Conservation (phyloP, 2,888 invertebrate genomes). For the Parascotia fuliginaria region DNA sequence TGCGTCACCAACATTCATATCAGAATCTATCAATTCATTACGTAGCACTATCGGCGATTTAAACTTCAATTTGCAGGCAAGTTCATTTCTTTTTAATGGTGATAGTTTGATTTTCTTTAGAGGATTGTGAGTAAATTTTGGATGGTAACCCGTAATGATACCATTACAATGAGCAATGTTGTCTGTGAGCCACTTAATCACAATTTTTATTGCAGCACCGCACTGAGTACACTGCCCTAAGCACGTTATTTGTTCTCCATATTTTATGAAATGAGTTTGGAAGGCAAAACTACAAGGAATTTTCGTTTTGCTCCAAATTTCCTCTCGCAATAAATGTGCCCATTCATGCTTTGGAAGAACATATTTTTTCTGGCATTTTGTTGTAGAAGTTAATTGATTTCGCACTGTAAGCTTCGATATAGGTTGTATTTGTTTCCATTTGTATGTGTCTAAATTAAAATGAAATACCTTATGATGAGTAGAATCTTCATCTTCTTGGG, state of each 20-base stretch:
- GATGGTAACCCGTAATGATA: background rate
- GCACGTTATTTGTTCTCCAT: background rate
- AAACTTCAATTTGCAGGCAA: background rate
- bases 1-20: conserved; percentile 1
- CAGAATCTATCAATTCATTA: conserved; percentile 2
- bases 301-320: conserved; percentile 1
- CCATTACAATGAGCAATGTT: conserved; percentile 2
- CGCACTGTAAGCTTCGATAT: conserved; percentile 2
- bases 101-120: conserved; percentile 2
- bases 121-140: conserved; percentile 2
- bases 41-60: conserved; percentile 1
- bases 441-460: conserved; percentile 2
- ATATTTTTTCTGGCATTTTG: conserved; percentile 1
- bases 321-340: conserved; percentile 1
- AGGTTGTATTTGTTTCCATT: conserved; percentile 7
- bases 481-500: background rate
- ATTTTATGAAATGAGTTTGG: conserved; percentile 1
- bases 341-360: background rate
- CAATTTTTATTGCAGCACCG: background rate
- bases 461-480: background rate
- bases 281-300: conserved; percentile 2
- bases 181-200: conserved; percentile 1
- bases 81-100: conserved; percentile 1
- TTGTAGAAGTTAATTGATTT: background rate
- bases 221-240: conserved; percentile 1